Evolutionary conservation across 2,888 invertebrate species (phyloP).

Genomic region (Hydropsyche betteni): DNA sequence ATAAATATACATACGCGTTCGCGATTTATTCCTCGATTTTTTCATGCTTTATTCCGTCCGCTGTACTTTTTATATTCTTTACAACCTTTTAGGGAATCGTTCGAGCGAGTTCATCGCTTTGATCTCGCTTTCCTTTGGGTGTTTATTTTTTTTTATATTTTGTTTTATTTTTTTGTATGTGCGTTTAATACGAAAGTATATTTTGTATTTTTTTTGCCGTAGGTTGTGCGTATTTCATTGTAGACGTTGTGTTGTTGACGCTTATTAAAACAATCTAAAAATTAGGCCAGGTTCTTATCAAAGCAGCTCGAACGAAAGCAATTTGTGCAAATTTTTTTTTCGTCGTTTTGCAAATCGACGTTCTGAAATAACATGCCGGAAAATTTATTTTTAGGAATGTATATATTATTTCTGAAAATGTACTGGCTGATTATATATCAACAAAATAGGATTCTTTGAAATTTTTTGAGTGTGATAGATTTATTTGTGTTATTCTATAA

Average conservation of each 20-base stretch:
- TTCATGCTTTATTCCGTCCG: not conserved
- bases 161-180: not conserved
- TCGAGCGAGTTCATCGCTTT: conserved; percentile 31
- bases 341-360: too few species aligned
- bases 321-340: too few species aligned
- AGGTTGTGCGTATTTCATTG: conserved; percentile 2
- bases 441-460: too few species aligned
- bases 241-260: conserved; percentile 15
- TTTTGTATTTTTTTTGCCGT: not conserved
- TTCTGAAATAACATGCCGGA: too few species aligned
- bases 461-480: too few species aligned
- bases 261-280: conserved; percentile 32
- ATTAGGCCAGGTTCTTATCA: not conserved
- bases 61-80: conserved; percentile 19
- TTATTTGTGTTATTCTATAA: too few species aligned
- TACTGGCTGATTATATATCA: too few species aligned
- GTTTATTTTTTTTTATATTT: conserved; percentile 11
- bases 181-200: not conserved
- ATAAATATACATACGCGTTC: conserved; percentile 9
- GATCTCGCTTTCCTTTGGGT: conserved; percentile 28
- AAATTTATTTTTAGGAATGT: too few species aligned
- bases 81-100: conserved; percentile 32
- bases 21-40: conserved; percentile 9
- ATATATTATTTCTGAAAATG: too few species aligned
- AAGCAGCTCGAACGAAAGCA: too few species aligned